These are phyloP conservation scores for Pristis pectinata DNA, from an alignment of 2,797 vertebrate species.

Conservation along the genomic window DNA sequence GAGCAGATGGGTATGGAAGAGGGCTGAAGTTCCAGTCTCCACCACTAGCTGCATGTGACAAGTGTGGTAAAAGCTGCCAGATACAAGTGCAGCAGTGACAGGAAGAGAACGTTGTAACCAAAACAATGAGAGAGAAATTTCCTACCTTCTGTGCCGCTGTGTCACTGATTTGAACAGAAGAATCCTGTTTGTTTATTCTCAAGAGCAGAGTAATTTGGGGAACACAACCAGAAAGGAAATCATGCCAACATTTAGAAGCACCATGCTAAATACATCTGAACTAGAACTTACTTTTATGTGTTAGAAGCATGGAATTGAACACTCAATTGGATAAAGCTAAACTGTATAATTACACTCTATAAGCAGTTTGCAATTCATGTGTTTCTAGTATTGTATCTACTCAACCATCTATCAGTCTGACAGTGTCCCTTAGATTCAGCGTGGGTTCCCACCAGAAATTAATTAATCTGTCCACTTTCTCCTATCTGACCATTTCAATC, in stretches of 20 bases:
- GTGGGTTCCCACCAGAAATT: slow-evolving; percentile 75
- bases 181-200: too few relatives aligned
- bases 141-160: background rate
- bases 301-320: background rate
- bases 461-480: slow-evolving; percentile 83
- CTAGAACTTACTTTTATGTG: background rate
- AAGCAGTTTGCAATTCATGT: slow-evolving; percentile 65
- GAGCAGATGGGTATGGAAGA: background rate
- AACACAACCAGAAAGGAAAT: background rate
- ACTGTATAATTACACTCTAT: slow-evolving; percentile 47
- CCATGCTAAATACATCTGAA: background rate
- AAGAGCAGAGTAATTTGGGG: too few relatives aligned
- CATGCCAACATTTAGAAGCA: background rate
- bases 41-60: background rate
- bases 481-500: slow-evolving; percentile 78
- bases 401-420: slow-evolving; percentile 80
- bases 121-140: background rate
- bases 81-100: background rate
- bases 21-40: background rate
- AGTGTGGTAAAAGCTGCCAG: background rate
- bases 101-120: background rate
- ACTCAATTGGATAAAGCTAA: slow-evolving; percentile 42
- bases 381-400: slow-evolving; percentile 54
- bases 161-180: background rate
- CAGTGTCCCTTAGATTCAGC: slow-evolving; percentile 67